A percentile compares a stretch with the other conserved stretches of the same genome.
Evolutionary conservation across 2,113 vertebrate genomes (phyloP).

Genomic region (Syngnathus floridae): DNA sequence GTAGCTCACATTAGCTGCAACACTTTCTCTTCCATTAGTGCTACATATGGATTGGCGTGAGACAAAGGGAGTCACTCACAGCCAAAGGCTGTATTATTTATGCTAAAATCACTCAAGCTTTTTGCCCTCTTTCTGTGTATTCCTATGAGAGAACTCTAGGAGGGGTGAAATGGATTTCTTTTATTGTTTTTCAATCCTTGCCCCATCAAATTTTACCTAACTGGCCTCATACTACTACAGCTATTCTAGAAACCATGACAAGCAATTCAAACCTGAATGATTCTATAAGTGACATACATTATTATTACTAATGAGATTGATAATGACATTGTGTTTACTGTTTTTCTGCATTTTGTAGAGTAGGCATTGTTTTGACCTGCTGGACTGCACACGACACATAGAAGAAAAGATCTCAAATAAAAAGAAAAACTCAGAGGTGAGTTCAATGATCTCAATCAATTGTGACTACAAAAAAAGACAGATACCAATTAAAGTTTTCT

Average conservation of each 20-base stretch:
- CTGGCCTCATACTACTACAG: not conserved
- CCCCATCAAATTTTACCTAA: not conserved
- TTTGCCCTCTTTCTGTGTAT: constrained; percentile 12
- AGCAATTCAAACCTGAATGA: not conserved
- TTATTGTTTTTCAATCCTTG: not conserved
- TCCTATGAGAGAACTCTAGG: constrained; percentile 3
- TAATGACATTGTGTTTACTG: not conserved
- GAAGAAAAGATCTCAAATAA: constrained; percentile 82
- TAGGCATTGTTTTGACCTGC: constrained; percentile 74
- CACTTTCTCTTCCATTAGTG: constrained; percentile 26
- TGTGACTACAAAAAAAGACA: not conserved
- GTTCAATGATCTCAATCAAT: constrained; percentile 15
- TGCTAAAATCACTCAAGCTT: constrained; percentile 15
- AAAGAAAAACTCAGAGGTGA: constrained; percentile 83
- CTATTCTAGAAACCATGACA: not conserved
- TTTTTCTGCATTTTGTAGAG: constrained; percentile 59
- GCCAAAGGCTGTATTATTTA: constrained; percentile 32
- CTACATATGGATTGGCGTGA: constrained; percentile 41
- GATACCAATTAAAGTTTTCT: not conserved
- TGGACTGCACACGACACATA: constrained; percentile 76
- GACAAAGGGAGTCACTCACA: constrained; percentile 37
- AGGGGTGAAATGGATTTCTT: not conserved
- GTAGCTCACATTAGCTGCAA: constrained; percentile 21
- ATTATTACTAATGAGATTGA: not conserved
- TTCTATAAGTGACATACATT: not conserved